A percentile compares a stretch with the other conserved stretches of the same genome.
phyloP scores from a whole-genome alignment of 2,113 vertebrate species.

The Crypturellus undulatus region DNA sequence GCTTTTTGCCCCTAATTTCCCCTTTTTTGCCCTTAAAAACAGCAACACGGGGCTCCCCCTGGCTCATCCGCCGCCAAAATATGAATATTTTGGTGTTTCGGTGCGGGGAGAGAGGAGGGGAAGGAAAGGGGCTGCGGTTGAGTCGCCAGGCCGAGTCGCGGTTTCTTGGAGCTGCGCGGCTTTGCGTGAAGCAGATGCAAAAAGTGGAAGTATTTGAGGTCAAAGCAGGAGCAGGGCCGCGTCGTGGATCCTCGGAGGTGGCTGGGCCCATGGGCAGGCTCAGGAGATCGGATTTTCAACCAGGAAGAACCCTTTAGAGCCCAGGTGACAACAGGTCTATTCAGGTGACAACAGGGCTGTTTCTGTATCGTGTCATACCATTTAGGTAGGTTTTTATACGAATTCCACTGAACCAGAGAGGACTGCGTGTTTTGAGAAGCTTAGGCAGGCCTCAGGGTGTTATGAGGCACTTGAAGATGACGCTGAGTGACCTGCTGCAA shows the following conservation, averaged over 20 bases:
- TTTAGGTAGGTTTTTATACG: neutral
- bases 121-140: too few relatives aligned
- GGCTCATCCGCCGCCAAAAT: too few relatives aligned
- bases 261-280: neutral
- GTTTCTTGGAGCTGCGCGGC: too few relatives aligned
- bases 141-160: too few relatives aligned
- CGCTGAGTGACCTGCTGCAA: neutral
- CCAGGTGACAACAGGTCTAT: neutral
- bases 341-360: neutral
- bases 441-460: neutral
- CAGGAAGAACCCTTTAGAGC: neutral
- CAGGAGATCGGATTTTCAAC: neutral
- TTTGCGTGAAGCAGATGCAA: neutral
- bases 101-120: too few relatives aligned
- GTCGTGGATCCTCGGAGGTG: neutral
- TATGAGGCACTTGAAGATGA: neutral
- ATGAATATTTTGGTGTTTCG: too few relatives aligned
- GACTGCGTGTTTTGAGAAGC: neutral
- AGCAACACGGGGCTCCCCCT: too few relatives aligned
- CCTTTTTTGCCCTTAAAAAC: too few relatives aligned
- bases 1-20: too few relatives aligned
- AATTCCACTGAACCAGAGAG: neutral
- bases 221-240: neutral
- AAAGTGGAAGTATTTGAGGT: neutral
- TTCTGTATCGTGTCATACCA: neutral